These are phyloP conservation scores for Atta texana DNA, from an alignment of 1,140 invertebrate species.

Conservation along the genomic window DNA sequence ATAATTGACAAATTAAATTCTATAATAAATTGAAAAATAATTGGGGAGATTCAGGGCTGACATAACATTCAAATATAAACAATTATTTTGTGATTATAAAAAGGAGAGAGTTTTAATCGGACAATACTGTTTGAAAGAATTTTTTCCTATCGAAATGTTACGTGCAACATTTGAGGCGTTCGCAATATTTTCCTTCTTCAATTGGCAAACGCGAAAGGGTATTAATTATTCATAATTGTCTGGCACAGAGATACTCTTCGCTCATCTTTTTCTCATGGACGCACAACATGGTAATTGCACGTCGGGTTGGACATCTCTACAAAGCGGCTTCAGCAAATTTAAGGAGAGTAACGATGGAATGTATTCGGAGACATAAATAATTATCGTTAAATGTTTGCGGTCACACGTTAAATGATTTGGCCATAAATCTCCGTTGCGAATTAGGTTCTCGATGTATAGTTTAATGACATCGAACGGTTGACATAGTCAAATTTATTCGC, in stretches of 20 bases:
- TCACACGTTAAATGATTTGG: constrained; percentile 21
- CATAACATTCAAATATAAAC: neutral
- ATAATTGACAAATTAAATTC: neutral
- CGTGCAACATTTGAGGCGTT: neutral
- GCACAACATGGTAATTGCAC: constrained; percentile 38
- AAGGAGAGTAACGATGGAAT: constrained; percentile 33
- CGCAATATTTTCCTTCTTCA: neutral
- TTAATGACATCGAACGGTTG: constrained; percentile 22
- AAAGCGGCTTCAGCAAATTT: constrained; percentile 5
- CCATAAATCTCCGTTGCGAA: constrained; percentile 42
- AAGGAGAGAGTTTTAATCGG: constrained; percentile 9
- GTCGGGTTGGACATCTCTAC: neutral
- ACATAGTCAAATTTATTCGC: constrained; percentile 50
- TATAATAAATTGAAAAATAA: neutral
- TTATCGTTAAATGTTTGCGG: constrained; percentile 41
- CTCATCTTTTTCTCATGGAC: constrained; percentile 18
- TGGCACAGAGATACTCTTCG: constrained; percentile 6
- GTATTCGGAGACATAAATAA: constrained; percentile 25
- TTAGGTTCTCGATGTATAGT: constrained; percentile 9
- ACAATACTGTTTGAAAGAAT: neutral
- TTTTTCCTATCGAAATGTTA: neutral
- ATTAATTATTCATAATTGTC: constrained; percentile 45
- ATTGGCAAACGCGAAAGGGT: constrained; percentile 9
- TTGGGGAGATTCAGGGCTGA: neutral
- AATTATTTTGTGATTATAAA: neutral